Base-by-base conservation (phyloP, 2,797 vertebrate genomes). In the Sternotherus odoratus region DNA sequence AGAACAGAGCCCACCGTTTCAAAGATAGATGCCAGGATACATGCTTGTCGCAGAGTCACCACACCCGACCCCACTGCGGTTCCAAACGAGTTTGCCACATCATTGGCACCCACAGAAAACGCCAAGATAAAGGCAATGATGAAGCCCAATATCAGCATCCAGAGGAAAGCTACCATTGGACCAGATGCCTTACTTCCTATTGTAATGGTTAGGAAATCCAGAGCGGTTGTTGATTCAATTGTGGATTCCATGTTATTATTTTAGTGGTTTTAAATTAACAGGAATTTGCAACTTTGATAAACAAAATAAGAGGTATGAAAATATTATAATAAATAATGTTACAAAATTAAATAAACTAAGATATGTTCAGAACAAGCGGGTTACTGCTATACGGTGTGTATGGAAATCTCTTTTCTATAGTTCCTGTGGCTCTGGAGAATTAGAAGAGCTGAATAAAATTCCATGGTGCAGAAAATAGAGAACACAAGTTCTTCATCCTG, bases 1-100 rank as follows among this genome's bases (percentile, higher is more conserved):
- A 99, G 98, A 51, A 99, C 99, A 0, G 99, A 99, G 75, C 99
- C 99, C 92, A 99, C 90, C 0, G 99, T 99, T 97, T 99, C 99
- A 17, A 99, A 99, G 91, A 99, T 66, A 1, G 99, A 99, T 56
- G 99, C 99, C 77, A 99, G 96, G 93, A 99, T 86, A 88, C 99
- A 99, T 6, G 99, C 99, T 86, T 99, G 99, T 36, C 98, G 98
- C 82, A 99, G 98, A 60, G 99, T 99, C 96, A 99, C 99, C 57
- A 99, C 99, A 1, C 99, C 99, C 1, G 99, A 99, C 91, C 99
- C 99, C 81, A 99, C 99, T 0, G 99, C 99, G 0, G 99, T 99
- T 87, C 99, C 99, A 28, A 99, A 99, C 0, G 99, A 99, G 97
- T 99, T 99, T 53, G 99, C 99, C 17, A 99, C 99, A 10, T 99